Conservation (phyloP, 2,797 vertebrate genomes). For the Pseudochirops corinnae region DNA sequence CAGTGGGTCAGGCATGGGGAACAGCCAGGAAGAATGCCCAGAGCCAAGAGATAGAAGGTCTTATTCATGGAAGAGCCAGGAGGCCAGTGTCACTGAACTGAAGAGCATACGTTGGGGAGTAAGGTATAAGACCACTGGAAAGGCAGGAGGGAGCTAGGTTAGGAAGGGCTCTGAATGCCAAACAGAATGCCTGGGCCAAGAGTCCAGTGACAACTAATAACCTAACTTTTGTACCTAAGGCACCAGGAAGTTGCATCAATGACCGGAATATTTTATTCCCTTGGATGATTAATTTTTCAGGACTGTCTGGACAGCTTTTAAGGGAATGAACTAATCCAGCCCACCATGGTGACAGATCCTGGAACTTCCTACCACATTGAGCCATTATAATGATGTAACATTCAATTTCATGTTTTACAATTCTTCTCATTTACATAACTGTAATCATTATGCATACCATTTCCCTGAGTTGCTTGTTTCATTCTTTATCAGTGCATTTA, state of each 20-base stretch:
- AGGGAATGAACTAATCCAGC: neutral
- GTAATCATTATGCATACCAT: neutral
- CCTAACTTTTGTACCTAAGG: neutral
- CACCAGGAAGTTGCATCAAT: neutral
- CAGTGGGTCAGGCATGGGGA: neutral
- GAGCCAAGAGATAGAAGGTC: neutral
- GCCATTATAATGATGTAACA: neutral
- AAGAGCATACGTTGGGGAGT: neutral
- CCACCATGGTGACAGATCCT: neutral
- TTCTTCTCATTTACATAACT: neutral
- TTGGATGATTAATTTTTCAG: neutral
- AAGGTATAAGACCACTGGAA: neutral
- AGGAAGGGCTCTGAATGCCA: neutral
- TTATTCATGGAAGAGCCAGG: neutral
- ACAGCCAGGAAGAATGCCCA: neutral
- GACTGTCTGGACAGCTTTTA: neutral
- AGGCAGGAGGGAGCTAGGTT: neutral
- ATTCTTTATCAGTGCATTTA: neutral
- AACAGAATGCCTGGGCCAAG: neutral
- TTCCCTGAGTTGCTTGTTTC: neutral
- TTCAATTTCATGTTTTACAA: neutral
- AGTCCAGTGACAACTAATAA: neutral
- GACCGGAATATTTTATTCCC: neutral
- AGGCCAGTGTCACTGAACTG: neutral
- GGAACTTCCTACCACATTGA: neutral